Evolutionary conservation across 2,797 vertebrate genomes (phyloP).

Genomic region (Cryptoprocta ferox): DNA sequence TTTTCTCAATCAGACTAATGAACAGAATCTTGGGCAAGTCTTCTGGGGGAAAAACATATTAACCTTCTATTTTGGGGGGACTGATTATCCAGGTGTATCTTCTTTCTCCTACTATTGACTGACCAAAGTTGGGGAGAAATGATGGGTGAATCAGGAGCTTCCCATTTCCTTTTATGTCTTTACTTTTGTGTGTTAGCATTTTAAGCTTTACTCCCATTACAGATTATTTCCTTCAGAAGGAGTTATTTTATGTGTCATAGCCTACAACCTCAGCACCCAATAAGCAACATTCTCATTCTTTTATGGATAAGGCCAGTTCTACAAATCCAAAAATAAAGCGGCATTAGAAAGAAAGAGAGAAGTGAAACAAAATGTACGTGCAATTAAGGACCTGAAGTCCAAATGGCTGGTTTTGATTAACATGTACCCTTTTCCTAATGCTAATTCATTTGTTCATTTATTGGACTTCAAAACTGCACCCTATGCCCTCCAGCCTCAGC

Average conservation of each 20-base stretch:
- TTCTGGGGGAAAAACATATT: background rate
- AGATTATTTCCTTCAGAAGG: background rate
- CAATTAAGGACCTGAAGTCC: constrained; percentile 67
- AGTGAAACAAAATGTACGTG: constrained; percentile 39
- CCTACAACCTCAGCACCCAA: constrained; percentile 27
- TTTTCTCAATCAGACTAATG: background rate
- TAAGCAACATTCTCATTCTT: background rate
- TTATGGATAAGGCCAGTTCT: background rate
- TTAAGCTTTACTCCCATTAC: background rate
- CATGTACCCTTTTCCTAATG: constrained; percentile 71
- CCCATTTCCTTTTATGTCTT: background rate
- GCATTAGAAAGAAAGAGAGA: constrained; percentile 50
- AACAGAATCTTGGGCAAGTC: constrained; percentile 11
- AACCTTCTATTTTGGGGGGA: constrained; percentile 10
- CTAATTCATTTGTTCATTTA: constrained; percentile 80
- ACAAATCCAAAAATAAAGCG: constrained; percentile 41
- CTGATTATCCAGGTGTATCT: background rate
- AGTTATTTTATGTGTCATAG: background rate
- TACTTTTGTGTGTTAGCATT: constrained; percentile 27
- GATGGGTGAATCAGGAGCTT: background rate
- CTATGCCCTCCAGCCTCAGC: constrained; percentile 78
- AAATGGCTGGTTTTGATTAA: constrained; percentile 76
- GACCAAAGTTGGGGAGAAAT: background rate
- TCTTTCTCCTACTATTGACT: background rate
- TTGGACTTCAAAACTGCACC: constrained; percentile 76